These are phyloP conservation scores for Acrocephalus arundinaceus DNA, from an alignment of 2,113 vertebrate species.

Conservation along the genomic window DNA sequence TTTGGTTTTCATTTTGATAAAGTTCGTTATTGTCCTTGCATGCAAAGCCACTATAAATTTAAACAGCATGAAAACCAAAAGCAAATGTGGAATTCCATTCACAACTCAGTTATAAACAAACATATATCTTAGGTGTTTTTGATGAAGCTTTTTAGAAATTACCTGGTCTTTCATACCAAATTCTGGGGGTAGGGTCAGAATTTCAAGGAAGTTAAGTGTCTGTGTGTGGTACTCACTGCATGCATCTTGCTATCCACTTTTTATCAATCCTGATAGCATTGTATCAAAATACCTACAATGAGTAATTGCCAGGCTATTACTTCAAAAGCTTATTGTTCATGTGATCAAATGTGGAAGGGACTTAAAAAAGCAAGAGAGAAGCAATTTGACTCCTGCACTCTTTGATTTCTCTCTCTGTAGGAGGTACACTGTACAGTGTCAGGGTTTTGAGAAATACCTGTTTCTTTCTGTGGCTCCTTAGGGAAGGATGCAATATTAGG, in stretches of 20 bases:
- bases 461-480: background rate
- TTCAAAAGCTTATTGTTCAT: background rate
- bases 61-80: background rate
- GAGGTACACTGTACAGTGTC: background rate
- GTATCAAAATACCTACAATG: background rate
- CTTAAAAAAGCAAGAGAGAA: background rate
- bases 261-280: background rate
- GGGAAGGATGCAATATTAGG: background rate
- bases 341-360: background rate
- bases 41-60: background rate
- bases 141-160: background rate
- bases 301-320: background rate
- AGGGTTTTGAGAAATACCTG: background rate
- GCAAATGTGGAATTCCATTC: background rate
- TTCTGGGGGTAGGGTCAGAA: background rate
- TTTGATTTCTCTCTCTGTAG: background rate
- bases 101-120: background rate
- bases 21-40: background rate
- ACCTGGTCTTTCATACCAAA: background rate
- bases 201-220: background rate
- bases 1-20: background rate
- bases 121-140: background rate
- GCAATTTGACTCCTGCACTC: background rate
- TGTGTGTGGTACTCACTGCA: background rate
- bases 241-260: background rate